A percentile compares a stretch with the other conserved stretches of the same genome.
Conservation (phyloP, 2,797 vertebrate genomes). For the Falco novaeseelandiae region DNA sequence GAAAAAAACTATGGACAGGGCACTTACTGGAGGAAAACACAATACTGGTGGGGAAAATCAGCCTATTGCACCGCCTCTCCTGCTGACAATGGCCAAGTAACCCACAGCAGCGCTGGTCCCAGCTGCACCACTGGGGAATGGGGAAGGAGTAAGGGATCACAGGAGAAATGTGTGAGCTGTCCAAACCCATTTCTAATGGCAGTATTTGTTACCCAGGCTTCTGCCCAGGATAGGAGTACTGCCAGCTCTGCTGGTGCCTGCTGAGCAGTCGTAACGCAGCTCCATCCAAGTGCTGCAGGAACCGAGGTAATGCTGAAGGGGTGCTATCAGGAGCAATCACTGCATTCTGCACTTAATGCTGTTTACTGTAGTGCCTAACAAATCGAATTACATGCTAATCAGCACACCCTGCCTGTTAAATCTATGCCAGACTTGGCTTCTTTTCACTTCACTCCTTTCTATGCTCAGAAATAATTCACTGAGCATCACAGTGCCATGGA, state of each 20-base stretch:
- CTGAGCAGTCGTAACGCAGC: background rate
- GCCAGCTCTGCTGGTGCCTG: background rate
- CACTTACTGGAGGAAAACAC: background rate
- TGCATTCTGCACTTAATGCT: background rate
- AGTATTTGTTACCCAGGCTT: background rate
- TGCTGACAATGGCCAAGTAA: rapidly evolving
- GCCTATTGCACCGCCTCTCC: background rate
- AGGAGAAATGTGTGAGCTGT: background rate
- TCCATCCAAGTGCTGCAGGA: background rate
- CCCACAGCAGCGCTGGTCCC: background rate
- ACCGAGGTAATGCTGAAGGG: background rate
- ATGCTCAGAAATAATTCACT: background rate
- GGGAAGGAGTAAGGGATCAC: background rate
- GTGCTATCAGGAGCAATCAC: background rate
- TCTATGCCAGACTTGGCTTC: background rate
- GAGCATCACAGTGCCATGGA: background rate
- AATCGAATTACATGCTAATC: background rate
- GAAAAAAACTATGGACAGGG: background rate
- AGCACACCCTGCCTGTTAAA: background rate
- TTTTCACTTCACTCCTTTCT: background rate
- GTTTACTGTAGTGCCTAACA: constrained; percentile 10
- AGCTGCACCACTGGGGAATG: rapidly evolving
- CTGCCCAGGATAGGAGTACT: background rate
- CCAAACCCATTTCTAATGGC: background rate
- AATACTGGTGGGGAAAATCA: background rate